These are phyloP conservation scores for Penaeus chinensis DNA, from an alignment of 1,140 invertebrate genomes.

Conservation along the genomic window DNA sequence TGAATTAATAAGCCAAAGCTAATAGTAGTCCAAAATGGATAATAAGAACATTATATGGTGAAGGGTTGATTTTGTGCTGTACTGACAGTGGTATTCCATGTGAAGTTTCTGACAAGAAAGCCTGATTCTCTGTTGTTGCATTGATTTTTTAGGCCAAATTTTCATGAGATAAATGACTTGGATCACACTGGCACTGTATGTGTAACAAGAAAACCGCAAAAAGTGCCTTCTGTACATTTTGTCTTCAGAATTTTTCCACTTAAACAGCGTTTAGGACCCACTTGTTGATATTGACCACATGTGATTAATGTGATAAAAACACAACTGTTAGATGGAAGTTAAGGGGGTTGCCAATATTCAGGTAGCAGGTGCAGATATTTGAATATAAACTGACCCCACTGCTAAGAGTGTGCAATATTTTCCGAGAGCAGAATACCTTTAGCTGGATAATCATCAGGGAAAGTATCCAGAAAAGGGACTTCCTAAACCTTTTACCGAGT, in stretches of 20 bases:
- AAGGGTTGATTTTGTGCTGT: too few relatives aligned
- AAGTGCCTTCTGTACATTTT: slow-evolving; percentile 27
- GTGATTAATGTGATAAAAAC: slow-evolving; percentile 18
- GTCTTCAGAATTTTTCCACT: background rate
- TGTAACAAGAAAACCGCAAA: slow-evolving; percentile 1
- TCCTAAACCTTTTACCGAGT: slow-evolving; percentile 20
- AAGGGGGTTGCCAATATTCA: slow-evolving; percentile 6
- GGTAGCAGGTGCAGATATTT: background rate
- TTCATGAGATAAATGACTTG: background rate
- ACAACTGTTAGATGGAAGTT: background rate
- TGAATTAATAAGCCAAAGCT: too few relatives aligned
- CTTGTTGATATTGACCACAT: slow-evolving; percentile 6
- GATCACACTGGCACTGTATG: slow-evolving; percentile 1
- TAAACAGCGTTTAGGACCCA: too few relatives aligned
- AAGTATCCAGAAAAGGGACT: background rate
- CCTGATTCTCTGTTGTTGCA: background rate
- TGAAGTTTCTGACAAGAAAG: background rate
- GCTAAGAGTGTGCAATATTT: slow-evolving; percentile 15
- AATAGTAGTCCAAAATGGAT: too few relatives aligned
- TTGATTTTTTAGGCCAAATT: background rate
- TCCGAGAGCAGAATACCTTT: background rate
- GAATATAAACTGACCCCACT: background rate
- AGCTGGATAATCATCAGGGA: background rate
- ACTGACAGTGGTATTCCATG: too few relatives aligned
- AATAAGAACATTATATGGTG: too few relatives aligned